Conservation (phyloP, 2,797 vertebrate species). For the Eulemur rubriventer region DNA sequence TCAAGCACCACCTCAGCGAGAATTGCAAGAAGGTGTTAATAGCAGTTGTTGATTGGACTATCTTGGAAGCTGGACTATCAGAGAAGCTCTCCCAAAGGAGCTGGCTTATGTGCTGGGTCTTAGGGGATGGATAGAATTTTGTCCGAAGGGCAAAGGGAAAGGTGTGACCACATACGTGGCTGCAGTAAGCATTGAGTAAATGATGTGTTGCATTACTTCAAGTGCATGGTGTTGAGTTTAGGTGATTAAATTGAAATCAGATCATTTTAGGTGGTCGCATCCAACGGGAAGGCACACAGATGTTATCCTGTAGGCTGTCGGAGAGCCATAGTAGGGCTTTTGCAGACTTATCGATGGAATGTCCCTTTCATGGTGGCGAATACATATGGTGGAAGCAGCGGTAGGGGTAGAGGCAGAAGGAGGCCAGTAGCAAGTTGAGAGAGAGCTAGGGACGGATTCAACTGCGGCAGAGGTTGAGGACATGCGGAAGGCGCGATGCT, state of each 20-base stretch:
- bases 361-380: rapidly evolving
- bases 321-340: not conserved
- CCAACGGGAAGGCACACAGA: rapidly evolving
- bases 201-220: not conserved
- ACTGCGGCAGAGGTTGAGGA: not conserved
- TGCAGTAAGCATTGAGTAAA: too few relatives aligned
- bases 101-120: too few relatives aligned
- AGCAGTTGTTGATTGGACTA: not conserved
- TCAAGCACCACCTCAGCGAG: rapidly evolving
- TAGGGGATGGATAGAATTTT: not conserved
- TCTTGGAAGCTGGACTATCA: not conserved
- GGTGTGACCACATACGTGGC: rapidly evolving
- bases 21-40: not conserved
- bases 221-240: rapidly evolving
- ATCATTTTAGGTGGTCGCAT: not conserved
- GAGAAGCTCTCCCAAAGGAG: not conserved
- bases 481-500: rapidly evolving
- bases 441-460: not conserved
- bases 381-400: rapidly evolving
- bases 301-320: too few relatives aligned
- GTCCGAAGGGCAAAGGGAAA: not conserved
- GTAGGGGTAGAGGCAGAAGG: not conserved
- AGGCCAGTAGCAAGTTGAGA: not conserved
- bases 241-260: too few relatives aligned
- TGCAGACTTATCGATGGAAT: not conserved